phyloP scores from a whole-genome alignment of 2,113 vertebrate species.

The Mionectes macconnelli region DNA sequence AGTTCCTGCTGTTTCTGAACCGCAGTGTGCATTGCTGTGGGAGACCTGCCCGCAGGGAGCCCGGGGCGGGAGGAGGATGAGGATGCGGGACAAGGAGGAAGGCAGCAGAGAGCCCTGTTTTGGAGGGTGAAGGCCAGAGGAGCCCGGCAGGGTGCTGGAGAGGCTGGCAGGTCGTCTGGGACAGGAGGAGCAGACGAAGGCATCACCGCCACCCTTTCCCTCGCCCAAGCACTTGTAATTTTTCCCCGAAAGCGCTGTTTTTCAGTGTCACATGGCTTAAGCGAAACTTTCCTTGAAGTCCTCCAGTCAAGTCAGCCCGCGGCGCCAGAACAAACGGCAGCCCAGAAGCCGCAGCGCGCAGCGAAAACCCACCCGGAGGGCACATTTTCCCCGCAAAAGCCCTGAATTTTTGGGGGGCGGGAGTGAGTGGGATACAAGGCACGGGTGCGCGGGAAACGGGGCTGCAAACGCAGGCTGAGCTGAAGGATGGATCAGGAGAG shows the following conservation, averaged over 20 bases:
- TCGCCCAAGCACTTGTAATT: neutral
- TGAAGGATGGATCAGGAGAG: neutral
- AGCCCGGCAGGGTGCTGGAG: neutral
- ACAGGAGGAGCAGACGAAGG: neutral
- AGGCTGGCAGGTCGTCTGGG: neutral
- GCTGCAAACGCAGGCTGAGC: neutral
- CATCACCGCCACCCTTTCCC: neutral
- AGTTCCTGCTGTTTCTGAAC: neutral
- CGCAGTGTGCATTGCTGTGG: accelerated
- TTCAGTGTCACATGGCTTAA: neutral
- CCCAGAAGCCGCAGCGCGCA: neutral
- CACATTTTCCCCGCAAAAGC: neutral
- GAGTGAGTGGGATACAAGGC: neutral
- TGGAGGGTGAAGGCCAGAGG: neutral
- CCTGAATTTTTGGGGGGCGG: neutral
- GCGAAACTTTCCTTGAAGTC: conserved; percentile 51
- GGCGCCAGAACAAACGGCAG: neutral
- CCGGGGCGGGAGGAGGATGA: accelerated
- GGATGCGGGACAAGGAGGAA: neutral
- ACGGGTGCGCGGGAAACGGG: neutral
- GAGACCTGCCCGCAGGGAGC: neutral
- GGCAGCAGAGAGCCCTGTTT: neutral
- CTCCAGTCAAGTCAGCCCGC: neutral
- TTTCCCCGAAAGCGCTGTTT: neutral
- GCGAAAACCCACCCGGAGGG: neutral